These are phyloP conservation scores for Hirtodrosophila confusa DNA, from an alignment of 2,888 invertebrate genomes.

Conservation along the genomic window DNA sequence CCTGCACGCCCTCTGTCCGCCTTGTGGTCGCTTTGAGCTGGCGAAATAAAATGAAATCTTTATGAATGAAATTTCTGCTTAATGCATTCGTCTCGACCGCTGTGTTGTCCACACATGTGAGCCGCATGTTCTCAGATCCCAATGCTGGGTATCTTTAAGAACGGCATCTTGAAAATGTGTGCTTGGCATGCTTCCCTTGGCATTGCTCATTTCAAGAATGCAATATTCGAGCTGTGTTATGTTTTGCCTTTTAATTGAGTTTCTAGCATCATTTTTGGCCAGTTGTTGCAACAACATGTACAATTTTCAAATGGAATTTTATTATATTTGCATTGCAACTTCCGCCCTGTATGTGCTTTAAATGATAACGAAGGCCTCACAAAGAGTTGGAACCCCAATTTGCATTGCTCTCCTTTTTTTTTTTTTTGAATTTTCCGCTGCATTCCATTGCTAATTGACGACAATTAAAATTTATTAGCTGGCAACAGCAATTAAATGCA, in stretches of 20 bases:
- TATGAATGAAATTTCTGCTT: constrained; percentile 70
- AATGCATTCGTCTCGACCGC: constrained; percentile 61
- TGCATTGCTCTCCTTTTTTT: constrained; percentile 38
- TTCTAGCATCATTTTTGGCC: constrained; percentile 2
- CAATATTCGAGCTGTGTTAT: constrained; percentile 15
- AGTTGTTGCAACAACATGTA: constrained; percentile 18
- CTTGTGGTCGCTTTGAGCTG: constrained; percentile 55
- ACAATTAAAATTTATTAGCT: constrained; percentile 80
- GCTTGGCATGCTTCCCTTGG: constrained; percentile 7
- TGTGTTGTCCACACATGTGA: constrained; percentile 57
- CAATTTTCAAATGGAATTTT: constrained; percentile 53
- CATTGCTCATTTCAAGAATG: constrained; percentile 21
- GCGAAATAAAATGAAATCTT: constrained; percentile 59
- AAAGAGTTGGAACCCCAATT: constrained; percentile 46
- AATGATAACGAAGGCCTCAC: constrained; percentile 51
- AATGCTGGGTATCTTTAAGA: not conserved
- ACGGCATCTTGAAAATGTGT: constrained; percentile 34
- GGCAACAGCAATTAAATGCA: constrained; percentile 77
- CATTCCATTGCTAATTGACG: constrained; percentile 76
- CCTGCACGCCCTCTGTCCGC: constrained; percentile 39
- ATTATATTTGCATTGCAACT: constrained; percentile 36
- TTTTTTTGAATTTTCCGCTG: constrained; percentile 52
- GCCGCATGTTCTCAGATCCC: constrained; percentile 49
- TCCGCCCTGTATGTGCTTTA: constrained; percentile 44
- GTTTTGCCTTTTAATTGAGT: constrained; percentile 18